phyloP scores from a whole-genome alignment of 2,888 invertebrate genomes.

The Calliopum simillimum region DNA sequence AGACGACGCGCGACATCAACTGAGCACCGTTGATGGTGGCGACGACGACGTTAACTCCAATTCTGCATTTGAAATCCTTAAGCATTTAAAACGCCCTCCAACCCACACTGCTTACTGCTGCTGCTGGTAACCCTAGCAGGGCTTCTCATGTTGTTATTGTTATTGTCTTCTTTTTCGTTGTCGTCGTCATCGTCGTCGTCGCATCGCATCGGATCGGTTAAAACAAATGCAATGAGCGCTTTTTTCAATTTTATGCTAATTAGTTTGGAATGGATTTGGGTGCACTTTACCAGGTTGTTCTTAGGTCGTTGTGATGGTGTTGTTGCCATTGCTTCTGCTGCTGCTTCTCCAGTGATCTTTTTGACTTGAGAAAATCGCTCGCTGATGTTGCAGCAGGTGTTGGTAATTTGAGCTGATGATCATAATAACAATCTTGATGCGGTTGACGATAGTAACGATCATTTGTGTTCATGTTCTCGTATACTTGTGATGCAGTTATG shows the following conservation, averaged over 20 bases:
- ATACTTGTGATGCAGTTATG: too few relatives aligned
- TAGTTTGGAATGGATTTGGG: slow-evolving; percentile 55
- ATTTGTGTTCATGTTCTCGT: too few relatives aligned
- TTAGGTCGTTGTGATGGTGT: neutral
- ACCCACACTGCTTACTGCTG: slow-evolving; percentile 21
- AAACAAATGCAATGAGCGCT: slow-evolving; percentile 54
- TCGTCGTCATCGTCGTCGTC: slow-evolving; percentile 38
- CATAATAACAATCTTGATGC: slow-evolving; percentile 1
- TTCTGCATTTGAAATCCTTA: slow-evolving; percentile 21
- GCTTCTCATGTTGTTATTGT: neutral
- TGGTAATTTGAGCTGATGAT: slow-evolving; percentile 23
- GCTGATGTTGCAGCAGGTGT: slow-evolving; percentile 31
- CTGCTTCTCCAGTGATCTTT: slow-evolving; percentile 27
- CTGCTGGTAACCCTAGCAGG: slow-evolving; percentile 2
- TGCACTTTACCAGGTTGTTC: slow-evolving; percentile 14
- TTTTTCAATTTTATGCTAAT: slow-evolving; percentile 66
- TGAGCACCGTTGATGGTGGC: slow-evolving; percentile 36
- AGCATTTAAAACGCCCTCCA: slow-evolving; percentile 27
- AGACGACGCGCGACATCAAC: slow-evolving; percentile 23
- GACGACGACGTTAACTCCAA: neutral
- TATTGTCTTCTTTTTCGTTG: slow-evolving; percentile 7
- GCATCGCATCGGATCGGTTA: slow-evolving; percentile 38
- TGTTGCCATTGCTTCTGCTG: slow-evolving; percentile 46
- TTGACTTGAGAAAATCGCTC: slow-evolving; percentile 42
- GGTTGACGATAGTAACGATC: neutral